A percentile compares a stretch with the other conserved stretches of the same genome.
Evolutionary conservation across 2,888 invertebrate species (phyloP).

Genomic region (Synergus itoensis): DNA sequence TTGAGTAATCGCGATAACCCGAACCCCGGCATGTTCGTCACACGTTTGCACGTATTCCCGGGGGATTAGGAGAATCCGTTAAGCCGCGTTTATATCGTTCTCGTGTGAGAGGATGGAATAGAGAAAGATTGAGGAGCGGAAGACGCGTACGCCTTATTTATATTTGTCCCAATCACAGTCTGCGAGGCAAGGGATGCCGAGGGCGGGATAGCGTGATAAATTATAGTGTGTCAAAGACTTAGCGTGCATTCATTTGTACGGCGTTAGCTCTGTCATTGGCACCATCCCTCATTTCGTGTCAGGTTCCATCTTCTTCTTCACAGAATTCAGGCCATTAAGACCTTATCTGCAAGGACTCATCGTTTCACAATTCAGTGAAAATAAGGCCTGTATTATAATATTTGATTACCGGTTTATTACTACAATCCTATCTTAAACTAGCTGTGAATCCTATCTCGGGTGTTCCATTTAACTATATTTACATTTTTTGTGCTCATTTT

Average conservation of each 20-base stretch:
- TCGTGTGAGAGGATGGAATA: slow-evolving; percentile 50
- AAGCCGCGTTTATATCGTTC: slow-evolving; percentile 69
- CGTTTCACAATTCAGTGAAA: neutral
- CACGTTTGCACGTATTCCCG: slow-evolving; percentile 68
- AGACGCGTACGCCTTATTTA: slow-evolving; percentile 74
- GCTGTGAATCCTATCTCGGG: too few relatives aligned
- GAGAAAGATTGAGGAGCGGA: slow-evolving; percentile 49
- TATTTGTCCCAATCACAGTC: slow-evolving; percentile 72
- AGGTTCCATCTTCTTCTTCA: slow-evolving; percentile 29
- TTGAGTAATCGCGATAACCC: slow-evolving; percentile 67
- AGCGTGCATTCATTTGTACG: slow-evolving; percentile 76
- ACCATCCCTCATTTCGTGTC: slow-evolving; percentile 73
- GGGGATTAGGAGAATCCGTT: slow-evolving; percentile 74
- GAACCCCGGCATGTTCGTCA: slow-evolving; percentile 57
- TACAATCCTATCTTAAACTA: too few relatives aligned
- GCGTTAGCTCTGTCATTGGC: slow-evolving; percentile 75
- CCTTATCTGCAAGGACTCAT: neutral
- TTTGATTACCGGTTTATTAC: neutral
- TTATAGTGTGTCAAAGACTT: slow-evolving; percentile 74
- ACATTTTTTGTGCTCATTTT: too few relatives aligned
- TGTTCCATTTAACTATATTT: too few relatives aligned
- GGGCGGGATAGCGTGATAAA: slow-evolving; percentile 72
- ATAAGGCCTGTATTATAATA: too few relatives aligned
- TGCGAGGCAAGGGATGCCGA: slow-evolving; percentile 43
- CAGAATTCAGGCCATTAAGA: neutral